These are phyloP conservation scores for Burhinus bistriatus DNA, from an alignment of 2,113 vertebrate genomes.

Conservation along the genomic window DNA sequence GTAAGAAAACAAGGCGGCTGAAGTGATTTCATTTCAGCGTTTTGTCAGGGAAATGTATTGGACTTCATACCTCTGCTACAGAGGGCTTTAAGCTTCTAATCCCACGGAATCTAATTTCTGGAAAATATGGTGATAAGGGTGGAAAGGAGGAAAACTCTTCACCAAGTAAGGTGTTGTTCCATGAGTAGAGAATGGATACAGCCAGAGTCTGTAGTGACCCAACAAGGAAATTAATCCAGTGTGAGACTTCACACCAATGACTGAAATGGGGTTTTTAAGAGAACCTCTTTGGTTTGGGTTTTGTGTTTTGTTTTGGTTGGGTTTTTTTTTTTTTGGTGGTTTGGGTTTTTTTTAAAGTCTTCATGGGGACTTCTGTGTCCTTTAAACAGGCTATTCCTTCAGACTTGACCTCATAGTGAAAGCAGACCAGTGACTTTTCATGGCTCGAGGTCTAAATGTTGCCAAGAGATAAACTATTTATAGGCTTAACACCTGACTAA, in stretches of 20 bases:
- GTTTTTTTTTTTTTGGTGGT: neutral
- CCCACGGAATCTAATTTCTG: neutral
- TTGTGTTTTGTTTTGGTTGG: neutral
- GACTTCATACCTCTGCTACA: neutral
- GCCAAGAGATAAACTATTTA: conserved; percentile 51
- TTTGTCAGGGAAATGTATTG: neutral
- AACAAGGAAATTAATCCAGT: neutral
- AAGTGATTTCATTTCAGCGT: neutral
- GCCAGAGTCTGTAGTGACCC: neutral
- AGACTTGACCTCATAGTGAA: neutral
- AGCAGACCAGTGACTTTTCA: conserved; percentile 25
- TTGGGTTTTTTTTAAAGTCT: neutral
- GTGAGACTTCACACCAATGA: neutral
- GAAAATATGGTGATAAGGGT: neutral
- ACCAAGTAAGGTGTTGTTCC: neutral
- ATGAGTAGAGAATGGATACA: neutral
- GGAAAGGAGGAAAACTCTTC: neutral
- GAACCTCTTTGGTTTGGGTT: neutral
- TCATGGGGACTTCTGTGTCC: neutral
- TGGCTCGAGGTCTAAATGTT: neutral
- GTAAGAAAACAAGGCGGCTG: neutral
- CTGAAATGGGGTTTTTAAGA: neutral
- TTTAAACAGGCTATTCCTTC: neutral
- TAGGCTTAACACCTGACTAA: conserved; percentile 51
- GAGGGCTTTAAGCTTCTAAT: neutral